Base-by-base conservation (phyloP, 2,797 vertebrate species). In the Jordanella pulchra region DNA sequence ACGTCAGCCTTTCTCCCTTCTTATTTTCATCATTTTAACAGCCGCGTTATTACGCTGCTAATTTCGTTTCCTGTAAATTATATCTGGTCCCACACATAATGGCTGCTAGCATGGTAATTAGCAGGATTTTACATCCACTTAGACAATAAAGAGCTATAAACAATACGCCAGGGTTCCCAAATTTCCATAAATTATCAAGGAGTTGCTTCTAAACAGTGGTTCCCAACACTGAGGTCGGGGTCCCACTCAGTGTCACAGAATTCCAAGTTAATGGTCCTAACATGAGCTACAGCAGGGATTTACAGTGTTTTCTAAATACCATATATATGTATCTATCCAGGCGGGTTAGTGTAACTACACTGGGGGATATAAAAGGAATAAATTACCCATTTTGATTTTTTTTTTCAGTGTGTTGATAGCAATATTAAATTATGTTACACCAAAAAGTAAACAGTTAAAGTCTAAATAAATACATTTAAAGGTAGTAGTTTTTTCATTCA, bases 1-100 rank as follows among this genome's bases (percentile, higher is more conserved):
- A 93, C 93, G 92, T 93, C 93, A 93, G 89, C 89, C 79, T 86
- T 76, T 65, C 67, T 69, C 67, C 53, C 69, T 65, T 75, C 74
- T 77, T 72, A 79, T 82, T 79, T 66, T 76, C 84, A 80, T 80
- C 80, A 72, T 70, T 82, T 74, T 28, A 74, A 67, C 71, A 72
- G 75, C 63, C 79, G 76, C 39, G 55, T 73, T 61, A 71, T 73
- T 47, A 47, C 42, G 28, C 55, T 63, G 2, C 48, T 51, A 71
- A 69, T 68, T 5, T 44, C 58, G 47, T 67, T 53, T 66, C 28
- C 61, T 60, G 47, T 27, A 60, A 64, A 11, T 32, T n/a, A 66
- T 47, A 30, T 61, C 3, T n/a, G 35, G 27, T 58, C 27, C 5
- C 50, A 28, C 42, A 47, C 12, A 51, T 28, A 35, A 7, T 58